Evolutionary conservation across 2,113 vertebrate genomes (phyloP).

Genomic region (Neopipo cinnamomea): DNA sequence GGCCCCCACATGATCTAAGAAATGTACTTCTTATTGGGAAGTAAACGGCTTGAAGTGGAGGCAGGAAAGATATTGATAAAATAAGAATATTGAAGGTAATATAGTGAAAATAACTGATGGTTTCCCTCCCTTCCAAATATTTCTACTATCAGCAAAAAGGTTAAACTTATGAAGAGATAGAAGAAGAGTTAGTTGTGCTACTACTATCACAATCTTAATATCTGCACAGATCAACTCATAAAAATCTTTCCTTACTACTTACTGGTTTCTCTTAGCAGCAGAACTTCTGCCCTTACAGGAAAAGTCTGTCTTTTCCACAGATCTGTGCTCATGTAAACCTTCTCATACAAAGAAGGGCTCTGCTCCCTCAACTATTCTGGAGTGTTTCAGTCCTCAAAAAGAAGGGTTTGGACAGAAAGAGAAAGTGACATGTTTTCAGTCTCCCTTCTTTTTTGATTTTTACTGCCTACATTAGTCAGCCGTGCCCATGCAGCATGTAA

Average conservation of each 20-base stretch:
- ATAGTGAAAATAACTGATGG: neutral
- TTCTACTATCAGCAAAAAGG: constrained; percentile 15
- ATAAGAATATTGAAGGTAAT: neutral
- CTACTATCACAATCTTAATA: neutral
- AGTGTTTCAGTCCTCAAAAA: neutral
- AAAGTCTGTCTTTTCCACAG: neutral
- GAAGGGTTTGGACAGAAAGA: neutral
- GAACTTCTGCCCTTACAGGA: neutral
- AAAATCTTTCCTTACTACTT: neutral
- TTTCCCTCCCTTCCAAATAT: neutral
- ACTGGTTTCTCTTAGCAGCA: neutral
- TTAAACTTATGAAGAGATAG: constrained; percentile 8
- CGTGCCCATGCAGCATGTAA: neutral
- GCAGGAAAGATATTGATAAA: neutral
- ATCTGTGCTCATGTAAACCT: neutral
- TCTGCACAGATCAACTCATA: neutral
- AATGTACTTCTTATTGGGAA: neutral
- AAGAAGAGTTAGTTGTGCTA: neutral
- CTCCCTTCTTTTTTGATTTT: neutral
- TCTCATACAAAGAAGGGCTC: neutral
- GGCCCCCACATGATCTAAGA: neutral
- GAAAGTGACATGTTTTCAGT: neutral
- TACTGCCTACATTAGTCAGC: neutral
- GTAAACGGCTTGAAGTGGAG: neutral
- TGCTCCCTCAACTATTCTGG: neutral